Percentiles rank a stretch among this genome's conserved stretches.
phyloP scores from a whole-genome alignment of 2,888 invertebrate species.

The Cyclophora albipunctata region DNA sequence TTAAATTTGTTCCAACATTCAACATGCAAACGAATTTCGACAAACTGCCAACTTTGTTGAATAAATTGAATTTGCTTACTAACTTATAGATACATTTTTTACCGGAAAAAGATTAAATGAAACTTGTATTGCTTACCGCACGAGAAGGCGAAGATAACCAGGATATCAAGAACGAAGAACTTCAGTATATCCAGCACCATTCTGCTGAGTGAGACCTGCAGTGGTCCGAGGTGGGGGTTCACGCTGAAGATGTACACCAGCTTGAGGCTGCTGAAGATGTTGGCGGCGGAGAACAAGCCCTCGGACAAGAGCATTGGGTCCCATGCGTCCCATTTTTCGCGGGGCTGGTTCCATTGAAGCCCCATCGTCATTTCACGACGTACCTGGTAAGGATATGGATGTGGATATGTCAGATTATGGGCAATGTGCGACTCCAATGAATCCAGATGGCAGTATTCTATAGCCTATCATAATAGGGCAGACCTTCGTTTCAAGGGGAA shows the following conservation, averaged over 20 bases:
- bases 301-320: conserved; percentile 98
- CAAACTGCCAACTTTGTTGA: too few relatives aligned
- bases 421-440: too few relatives aligned
- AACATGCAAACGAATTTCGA: too few relatives aligned
- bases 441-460: too few relatives aligned
- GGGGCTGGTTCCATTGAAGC: conserved; percentile 79
- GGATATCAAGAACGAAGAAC: conserved; percentile 93
- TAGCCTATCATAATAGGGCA: too few relatives aligned
- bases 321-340: conserved; percentile 98
- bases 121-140: conserved; percentile 81
- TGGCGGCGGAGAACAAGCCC: conserved; percentile 97
- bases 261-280: conserved; percentile 95
- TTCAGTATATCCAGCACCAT: conserved; percentile 98
- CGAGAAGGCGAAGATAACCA: conserved; percentile 96
- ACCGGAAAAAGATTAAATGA: too few relatives aligned
- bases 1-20: too few relatives aligned
- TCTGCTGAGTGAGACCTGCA: conserved; percentile 95
- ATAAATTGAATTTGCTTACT: too few relatives aligned
- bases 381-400: conserved; percentile 64
- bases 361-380: conserved; percentile 81
- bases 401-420: too few relatives aligned
- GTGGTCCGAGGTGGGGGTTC: conserved; percentile 96
- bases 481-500: too few relatives aligned
- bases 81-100: too few relatives aligned
- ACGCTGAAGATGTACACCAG: conserved; percentile 98